Evolutionary conservation across 1,140 invertebrate genomes (phyloP), one percentile per base, ranked within the genome.

Genomic region (Calephelis virginiensis): DNA sequence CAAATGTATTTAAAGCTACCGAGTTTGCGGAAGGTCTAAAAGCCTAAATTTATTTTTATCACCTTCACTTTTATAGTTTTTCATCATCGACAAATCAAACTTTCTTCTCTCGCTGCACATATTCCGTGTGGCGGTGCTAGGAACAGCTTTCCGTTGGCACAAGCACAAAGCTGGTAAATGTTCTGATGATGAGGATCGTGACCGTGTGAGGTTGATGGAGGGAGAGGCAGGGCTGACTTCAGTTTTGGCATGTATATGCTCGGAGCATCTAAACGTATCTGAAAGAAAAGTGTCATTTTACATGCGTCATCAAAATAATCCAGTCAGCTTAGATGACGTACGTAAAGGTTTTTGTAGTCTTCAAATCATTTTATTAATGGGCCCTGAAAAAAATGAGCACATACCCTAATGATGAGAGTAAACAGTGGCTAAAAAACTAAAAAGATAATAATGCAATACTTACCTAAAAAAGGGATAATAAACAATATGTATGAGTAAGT

Each of bases 81-180:
- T 56, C 28, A 92, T 92, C 89, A 92, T 92, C 91, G 90, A 68
- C 90, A 92, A 49, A 91, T 92, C 48, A 91, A 83, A 66, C 91
- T 92, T 66, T 91, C 91, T 72, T 92, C 90, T 38, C 90, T 78
- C 0, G 91, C 91, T 6, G 89, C 95, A 86, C 97, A 98, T 66
- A 94, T 93, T 8, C 95, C 95, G 74, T 97, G 95, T 0, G 97
- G 94, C 12, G 95, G 94, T 0, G 97, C 96, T 14, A 98, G 92
- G 82, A 98, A 98, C 37, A 98, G 92, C 78, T 97, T 96, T 6
- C 97, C 97, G 81, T 96, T 97, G 13, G 94, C 95, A 85, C 97
- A 98, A 66, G 96, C 95, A 90, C 97, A 98, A 65, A 98, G 90
- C 88, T 98, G 97, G 85, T 96, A 97, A 67, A 97, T 94, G 72